phyloP scores from a whole-genome alignment of 2,113 vertebrate genomes.

The Trematomus loennbergii region DNA sequence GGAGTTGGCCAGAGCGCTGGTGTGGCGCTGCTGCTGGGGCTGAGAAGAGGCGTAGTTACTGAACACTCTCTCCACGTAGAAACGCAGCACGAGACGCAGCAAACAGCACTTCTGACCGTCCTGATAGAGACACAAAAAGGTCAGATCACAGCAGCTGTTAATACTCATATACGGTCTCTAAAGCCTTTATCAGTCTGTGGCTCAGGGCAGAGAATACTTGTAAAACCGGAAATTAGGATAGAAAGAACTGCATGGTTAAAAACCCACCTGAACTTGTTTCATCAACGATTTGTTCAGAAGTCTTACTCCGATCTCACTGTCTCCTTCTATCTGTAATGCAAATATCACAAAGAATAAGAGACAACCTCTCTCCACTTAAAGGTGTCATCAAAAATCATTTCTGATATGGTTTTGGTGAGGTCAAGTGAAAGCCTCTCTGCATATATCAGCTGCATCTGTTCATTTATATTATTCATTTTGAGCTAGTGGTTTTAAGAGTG shows the following conservation, averaged over 20 bases:
- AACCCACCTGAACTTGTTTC: constrained; percentile 72
- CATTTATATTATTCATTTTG: not conserved
- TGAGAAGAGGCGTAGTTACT: constrained; percentile 79
- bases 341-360: not conserved
- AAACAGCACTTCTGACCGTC: constrained; percentile 89
- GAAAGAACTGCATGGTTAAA: not conserved
- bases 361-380: not conserved
- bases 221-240: not conserved
- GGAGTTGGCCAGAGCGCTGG: constrained; percentile 87
- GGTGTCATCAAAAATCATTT: not conserved
- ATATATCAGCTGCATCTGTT: not conserved
- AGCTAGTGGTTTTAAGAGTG: not conserved
- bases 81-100: constrained; percentile 85
- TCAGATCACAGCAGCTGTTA: constrained; percentile 3
- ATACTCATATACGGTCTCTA: not conserved
- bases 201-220: not conserved
- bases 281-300: constrained; percentile 72
- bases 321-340: constrained; percentile 66
- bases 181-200: not conserved
- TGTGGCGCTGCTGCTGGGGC: constrained; percentile 72
- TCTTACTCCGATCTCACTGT: constrained; percentile 70
- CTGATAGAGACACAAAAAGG: constrained; percentile 65
- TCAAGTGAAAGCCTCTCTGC: not conserved
- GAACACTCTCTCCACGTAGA: constrained; percentile 93
- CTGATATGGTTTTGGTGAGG: not conserved